Evolutionary conservation across 2,113 vertebrate genomes (phyloP), one percentile per base, ranked within the genome.

Genomic region (Forbesichthys agassizii): DNA sequence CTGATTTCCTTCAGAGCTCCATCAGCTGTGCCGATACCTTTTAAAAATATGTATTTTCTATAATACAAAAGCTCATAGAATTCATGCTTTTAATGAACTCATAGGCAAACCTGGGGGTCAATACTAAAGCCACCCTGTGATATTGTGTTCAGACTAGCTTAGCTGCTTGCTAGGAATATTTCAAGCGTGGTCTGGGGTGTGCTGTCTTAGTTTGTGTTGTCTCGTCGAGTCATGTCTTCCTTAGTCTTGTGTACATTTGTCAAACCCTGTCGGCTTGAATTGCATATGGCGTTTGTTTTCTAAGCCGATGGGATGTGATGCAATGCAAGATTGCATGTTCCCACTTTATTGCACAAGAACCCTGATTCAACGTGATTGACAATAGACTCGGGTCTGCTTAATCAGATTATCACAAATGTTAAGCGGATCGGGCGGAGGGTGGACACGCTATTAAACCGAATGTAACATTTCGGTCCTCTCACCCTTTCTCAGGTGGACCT

Each of bases 401-500:
- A 3, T 52, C 9, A 14, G 10, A 52, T 52, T 52, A 14, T 52
- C 13, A 52, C 3, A 52, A 12, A 52, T 52, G 13, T 52, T 11
- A 52, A 52, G 49, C 2, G 49, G 27, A 27, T 27, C 27, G 27
- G 27, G 27, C 27, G 27, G 27, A 27, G 27, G 9, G 49, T 2
- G 10, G 5, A 52, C 3, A 12, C 49, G 4, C 13, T 52, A 18
- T 54, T 6, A 54, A 54, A 11, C 13, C 7, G 13, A 14, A 54
- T n/a, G 7, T 14, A 14, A 16, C 16, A 8, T 54, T 64, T 11
- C 76, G 20, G 9, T 27, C 4, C 9, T 73, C 55, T 71, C 14
- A 11, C 3, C 11, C 53, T 7, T 68, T 93, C 36, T 85, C 92
- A 96, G 97, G 94, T 87, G 86, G 72, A 81, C 85, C 89, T 81